Evolutionary conservation across 2,113 vertebrate species (phyloP).

Genomic region (Oxyura jamaicensis): DNA sequence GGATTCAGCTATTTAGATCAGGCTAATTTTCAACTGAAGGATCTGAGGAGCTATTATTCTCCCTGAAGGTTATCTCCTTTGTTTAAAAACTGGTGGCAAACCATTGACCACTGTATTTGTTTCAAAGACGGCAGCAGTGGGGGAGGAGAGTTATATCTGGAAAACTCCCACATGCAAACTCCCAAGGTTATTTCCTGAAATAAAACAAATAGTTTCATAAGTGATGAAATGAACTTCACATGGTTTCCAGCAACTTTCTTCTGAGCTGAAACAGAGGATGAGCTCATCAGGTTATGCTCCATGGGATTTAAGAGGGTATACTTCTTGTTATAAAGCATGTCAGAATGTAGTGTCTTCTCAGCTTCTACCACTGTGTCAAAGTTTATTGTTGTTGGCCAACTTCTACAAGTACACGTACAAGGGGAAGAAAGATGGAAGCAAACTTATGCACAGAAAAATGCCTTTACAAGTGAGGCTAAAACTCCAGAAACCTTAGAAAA

Average conservation of each 20-base stretch:
- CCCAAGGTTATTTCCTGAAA: constrained; percentile 25
- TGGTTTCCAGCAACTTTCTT: constrained; percentile 11
- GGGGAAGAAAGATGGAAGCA: neutral
- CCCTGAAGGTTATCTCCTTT: neutral
- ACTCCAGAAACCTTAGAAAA: neutral
- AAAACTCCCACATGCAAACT: neutral
- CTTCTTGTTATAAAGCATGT: neutral
- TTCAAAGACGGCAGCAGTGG: neutral
- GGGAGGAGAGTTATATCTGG: neutral
- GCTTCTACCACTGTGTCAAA: neutral
- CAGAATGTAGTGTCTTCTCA: neutral
- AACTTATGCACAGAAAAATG: neutral
- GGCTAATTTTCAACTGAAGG: constrained; percentile 45
- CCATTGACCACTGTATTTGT: neutral
- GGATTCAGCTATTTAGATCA: constrained; percentile 46
- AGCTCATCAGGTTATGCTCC: neutral
- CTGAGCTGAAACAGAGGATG: neutral
- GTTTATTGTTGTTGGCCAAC: neutral
- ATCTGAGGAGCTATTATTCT: constrained; percentile 52
- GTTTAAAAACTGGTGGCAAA: constrained; percentile 51
- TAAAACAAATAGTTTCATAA: neutral
- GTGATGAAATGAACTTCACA: neutral
- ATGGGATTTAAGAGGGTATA: neutral
- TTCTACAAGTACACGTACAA: neutral
- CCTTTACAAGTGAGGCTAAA: neutral